Percentiles rank a stretch among this genome's conserved stretches.
Conservation (phyloP, 2,888 invertebrate species). For the Fragum fragum region DNA sequence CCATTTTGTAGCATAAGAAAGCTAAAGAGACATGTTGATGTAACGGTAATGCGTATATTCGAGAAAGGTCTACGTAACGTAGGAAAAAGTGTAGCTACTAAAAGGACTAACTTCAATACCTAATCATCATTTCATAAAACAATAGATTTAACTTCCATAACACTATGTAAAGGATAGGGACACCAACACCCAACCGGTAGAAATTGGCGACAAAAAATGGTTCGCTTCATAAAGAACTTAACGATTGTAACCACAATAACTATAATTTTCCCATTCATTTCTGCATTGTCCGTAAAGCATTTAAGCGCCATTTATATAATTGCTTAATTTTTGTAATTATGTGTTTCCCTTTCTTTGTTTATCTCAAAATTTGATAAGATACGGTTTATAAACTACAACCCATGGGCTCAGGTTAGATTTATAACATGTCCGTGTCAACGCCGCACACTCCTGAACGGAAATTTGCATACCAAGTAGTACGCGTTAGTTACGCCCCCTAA, state of each 20-base stretch:
- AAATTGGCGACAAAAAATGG: slow-evolving; percentile 42
- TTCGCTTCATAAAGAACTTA: slow-evolving; percentile 38
- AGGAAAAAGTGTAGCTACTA: too few species aligned
- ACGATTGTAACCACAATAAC: slow-evolving; percentile 53
- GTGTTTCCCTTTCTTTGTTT: slow-evolving; percentile 66
- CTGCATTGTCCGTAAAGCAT: slow-evolving; percentile 57
- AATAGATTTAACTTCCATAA: too few species aligned
- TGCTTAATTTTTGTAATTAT: slow-evolving; percentile 63
- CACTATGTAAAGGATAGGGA: neutral
- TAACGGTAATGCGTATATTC: too few species aligned
- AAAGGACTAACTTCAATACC: too few species aligned
- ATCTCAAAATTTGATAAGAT: slow-evolving; percentile 36
- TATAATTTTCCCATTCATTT: slow-evolving; percentile 61
- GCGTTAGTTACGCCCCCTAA: slow-evolving; percentile 15
- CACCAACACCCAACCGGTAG: neutral
- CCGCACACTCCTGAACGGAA: slow-evolving; percentile 12
- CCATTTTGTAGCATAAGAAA: too few species aligned
- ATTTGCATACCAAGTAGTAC: slow-evolving; percentile 13
- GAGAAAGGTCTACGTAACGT: too few species aligned
- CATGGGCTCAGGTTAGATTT: slow-evolving; percentile 17
- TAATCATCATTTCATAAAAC: too few species aligned
- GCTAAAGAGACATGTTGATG: too few species aligned
- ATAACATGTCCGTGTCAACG: slow-evolving; percentile 27
- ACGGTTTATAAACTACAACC: slow-evolving; percentile 14
- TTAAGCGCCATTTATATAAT: slow-evolving; percentile 63